Evolutionary conservation across 2,797 vertebrate genomes (phyloP).

Genomic region (Labroides dimidiatus): DNA sequence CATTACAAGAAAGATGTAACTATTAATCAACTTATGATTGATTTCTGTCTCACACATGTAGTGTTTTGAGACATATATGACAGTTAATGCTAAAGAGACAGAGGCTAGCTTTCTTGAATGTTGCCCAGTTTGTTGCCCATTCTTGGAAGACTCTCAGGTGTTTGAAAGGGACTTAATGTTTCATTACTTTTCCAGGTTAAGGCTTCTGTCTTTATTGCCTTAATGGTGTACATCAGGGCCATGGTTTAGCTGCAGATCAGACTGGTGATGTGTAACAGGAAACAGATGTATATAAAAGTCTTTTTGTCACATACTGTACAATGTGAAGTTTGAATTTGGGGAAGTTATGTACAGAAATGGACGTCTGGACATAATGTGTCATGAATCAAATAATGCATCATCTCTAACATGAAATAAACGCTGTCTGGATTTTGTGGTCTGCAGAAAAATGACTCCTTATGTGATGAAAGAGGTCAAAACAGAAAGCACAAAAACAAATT

Average conservation of each 20-base stretch:
- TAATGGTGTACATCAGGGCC: slow-evolving; percentile 5
- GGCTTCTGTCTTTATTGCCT: background rate
- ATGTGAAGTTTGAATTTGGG: slow-evolving; percentile 20
- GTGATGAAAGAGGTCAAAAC: slow-evolving; percentile 3
- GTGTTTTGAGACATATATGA: background rate
- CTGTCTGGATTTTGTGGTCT: slow-evolving; percentile 32
- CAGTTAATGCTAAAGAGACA: background rate
- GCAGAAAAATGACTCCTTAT: background rate
- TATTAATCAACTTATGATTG: slow-evolving; percentile 7
- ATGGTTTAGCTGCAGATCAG: slow-evolving; percentile 13
- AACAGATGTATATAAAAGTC: slow-evolving; percentile 20
- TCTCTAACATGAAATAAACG: slow-evolving; percentile 60
- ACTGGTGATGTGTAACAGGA: slow-evolving; percentile 18
- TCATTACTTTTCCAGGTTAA: slow-evolving; percentile 6
- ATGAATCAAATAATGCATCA: slow-evolving; percentile 40
- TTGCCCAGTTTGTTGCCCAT: background rate
- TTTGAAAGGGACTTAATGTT: slow-evolving; percentile 38
- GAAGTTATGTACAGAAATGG: slow-evolving; percentile 28
- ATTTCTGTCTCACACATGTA: background rate
- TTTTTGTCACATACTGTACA: slow-evolving; percentile 16
- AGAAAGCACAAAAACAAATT: slow-evolving; percentile 1
- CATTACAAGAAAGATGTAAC: slow-evolving; percentile 1
- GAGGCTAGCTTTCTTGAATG: background rate
- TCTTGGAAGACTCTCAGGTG: slow-evolving; percentile 37
- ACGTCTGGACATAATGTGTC: slow-evolving; percentile 22